Conservation (phyloP, 2,888 invertebrate genomes). For the Campoplex nolae region DNA sequence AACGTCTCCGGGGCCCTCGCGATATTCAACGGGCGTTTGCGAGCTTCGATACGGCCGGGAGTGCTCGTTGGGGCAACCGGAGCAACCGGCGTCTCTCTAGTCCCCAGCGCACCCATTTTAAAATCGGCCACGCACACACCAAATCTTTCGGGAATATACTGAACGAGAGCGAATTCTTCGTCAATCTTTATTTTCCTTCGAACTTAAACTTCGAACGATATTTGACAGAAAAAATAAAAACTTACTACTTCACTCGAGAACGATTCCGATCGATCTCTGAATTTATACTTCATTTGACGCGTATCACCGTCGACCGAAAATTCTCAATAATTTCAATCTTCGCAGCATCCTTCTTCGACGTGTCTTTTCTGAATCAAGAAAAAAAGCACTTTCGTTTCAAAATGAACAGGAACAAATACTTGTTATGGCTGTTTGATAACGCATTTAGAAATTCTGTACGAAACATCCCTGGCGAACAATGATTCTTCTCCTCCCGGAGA, state of each 20-base stretch:
- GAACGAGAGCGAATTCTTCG: conserved; percentile 58
- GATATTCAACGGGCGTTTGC: conserved; percentile 64
- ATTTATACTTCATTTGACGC: not conserved
- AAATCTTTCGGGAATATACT: conserved; percentile 40
- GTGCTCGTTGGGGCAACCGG: conserved; percentile 41
- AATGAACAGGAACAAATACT: too few relatives aligned
- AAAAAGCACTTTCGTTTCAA: too few relatives aligned
- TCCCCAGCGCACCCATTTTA: conserved; percentile 21
- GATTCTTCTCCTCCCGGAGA: not conserved
- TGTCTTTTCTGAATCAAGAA: too few relatives aligned
- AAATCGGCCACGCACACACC: conserved; percentile 41
- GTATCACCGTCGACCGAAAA: not conserved
- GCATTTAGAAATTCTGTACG: too few relatives aligned
- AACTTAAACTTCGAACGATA: not conserved
- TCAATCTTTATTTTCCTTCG: conserved; percentile 37
- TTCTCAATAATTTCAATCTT: not conserved
- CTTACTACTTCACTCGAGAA: not conserved
- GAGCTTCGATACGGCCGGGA: conserved; percentile 33
- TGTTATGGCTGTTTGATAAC: too few relatives aligned
- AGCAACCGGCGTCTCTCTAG: conserved; percentile 52
- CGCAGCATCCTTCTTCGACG: too few relatives aligned
- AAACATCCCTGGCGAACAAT: not conserved
- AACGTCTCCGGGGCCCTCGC: conserved; percentile 71
- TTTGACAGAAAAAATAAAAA: not conserved
- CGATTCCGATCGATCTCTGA: not conserved